A percentile compares a stretch with the other conserved stretches of the same genome.
Evolutionary conservation across 2,113 vertebrate species (phyloP).

Genomic region (Seriola aureovittata): DNA sequence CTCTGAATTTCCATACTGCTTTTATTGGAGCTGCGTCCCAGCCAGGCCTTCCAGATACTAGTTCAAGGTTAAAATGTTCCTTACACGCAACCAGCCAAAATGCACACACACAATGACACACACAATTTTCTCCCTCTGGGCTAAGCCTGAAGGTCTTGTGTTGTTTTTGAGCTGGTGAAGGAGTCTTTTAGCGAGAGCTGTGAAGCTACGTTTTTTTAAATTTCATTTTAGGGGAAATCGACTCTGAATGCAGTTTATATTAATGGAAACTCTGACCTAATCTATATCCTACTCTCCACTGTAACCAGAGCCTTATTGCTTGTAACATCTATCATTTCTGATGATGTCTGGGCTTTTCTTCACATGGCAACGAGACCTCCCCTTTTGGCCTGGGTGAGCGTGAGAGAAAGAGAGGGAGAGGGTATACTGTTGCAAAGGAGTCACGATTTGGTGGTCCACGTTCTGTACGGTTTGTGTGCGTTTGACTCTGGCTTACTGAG

Average conservation of each 20-base stretch:
- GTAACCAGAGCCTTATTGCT: conserved; percentile 44
- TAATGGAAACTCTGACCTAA: conserved; percentile 76
- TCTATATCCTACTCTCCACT: conserved; percentile 37
- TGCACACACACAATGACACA: neutral
- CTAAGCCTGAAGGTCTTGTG: conserved; percentile 14
- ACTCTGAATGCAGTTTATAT: conserved; percentile 45
- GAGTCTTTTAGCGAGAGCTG: conserved; percentile 27
- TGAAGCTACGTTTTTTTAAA: conserved; percentile 8
- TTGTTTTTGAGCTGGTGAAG: conserved; percentile 33
- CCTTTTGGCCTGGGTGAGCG: conserved; percentile 18
- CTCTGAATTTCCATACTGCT: conserved; percentile 76
- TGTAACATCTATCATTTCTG: conserved; percentile 49
- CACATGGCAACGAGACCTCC: conserved; percentile 16
- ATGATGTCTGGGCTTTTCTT: conserved; percentile 37
- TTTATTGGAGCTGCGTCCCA: conserved; percentile 69
- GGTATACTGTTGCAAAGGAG: conserved; percentile 3
- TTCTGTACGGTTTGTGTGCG: neutral
- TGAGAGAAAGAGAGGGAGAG: neutral
- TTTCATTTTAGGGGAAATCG: conserved; percentile 26
- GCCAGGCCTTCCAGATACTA: conserved; percentile 56
- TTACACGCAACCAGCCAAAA: neutral
- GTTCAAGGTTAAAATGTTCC: conserved; percentile 77
- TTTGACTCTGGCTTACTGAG: conserved; percentile 19
- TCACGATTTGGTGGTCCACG: neutral
- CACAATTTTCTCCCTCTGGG: conserved; percentile 12